These are phyloP conservation scores for Oxyura jamaicensis DNA, from an alignment of 2,113 vertebrate genomes.

Conservation along the genomic window DNA sequence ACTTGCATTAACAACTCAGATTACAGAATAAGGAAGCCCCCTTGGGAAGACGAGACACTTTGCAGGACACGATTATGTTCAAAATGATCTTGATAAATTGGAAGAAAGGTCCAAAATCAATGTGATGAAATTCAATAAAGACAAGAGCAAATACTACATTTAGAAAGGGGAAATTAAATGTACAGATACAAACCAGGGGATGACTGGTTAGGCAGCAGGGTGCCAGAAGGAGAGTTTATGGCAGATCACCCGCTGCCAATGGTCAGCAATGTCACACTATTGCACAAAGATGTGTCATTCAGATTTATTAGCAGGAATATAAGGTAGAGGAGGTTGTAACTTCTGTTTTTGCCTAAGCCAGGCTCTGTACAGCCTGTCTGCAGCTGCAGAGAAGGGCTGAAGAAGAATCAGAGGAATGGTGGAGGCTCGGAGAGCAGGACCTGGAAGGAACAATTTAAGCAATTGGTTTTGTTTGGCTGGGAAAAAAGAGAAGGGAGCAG, in stretches of 20 bases:
- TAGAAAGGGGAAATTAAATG: constrained; percentile 3
- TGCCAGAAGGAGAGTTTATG: background rate
- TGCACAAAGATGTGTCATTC: background rate
- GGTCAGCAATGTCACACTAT: background rate
- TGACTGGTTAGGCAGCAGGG: background rate
- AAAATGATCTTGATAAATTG: constrained; percentile 36
- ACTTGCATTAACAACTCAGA: constrained; percentile 43
- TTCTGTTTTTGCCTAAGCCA: background rate
- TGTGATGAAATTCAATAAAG: constrained; percentile 40
- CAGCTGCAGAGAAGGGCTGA: background rate
- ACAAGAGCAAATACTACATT: background rate
- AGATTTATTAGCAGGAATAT: background rate
- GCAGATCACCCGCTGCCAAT: background rate
- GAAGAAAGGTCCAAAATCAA: constrained; percentile 27
- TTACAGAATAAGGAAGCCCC: constrained; percentile 3
- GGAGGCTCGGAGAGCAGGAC: background rate
- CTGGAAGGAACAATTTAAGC: background rate
- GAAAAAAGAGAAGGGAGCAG: background rate
- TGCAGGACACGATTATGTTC: constrained; percentile 9
- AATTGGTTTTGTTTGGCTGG: background rate
- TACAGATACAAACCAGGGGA: background rate
- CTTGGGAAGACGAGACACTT: constrained; percentile 23
- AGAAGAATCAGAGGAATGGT: background rate
- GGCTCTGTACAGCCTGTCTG: background rate
- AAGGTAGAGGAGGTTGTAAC: background rate